phyloP scores from a whole-genome alignment of 2,113 vertebrate genomes.

The Phoenicopterus ruber region DNA sequence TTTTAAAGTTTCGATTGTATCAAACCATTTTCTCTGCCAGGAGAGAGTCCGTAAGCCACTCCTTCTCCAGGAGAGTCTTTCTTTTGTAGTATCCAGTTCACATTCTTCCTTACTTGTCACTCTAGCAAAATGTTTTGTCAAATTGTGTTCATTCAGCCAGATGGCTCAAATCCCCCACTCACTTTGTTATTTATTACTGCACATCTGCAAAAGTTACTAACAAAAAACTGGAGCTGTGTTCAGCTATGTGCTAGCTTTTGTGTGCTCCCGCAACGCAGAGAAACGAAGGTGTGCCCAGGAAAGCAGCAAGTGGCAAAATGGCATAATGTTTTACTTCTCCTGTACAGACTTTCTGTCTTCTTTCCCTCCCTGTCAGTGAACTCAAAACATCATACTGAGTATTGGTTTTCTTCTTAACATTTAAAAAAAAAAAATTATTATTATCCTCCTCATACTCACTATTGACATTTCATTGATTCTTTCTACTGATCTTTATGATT shows the following conservation, averaged over 20 bases:
- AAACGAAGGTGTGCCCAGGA: not conserved
- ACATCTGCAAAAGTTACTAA: not conserved
- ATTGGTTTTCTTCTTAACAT: rapidly evolving
- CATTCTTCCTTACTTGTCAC: not conserved
- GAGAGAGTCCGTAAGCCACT: not conserved
- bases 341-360: not conserved
- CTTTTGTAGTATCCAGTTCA: not conserved
- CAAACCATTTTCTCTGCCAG: not conserved
- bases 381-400: not conserved
- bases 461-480: not conserved
- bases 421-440: not conserved
- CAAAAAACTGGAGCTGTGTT: not conserved
- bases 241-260: not conserved
- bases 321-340: not conserved
- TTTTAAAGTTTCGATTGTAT: not conserved
- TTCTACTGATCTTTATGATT: not conserved
- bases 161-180: not conserved
- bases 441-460: not conserved
- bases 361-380: not conserved
- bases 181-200: not conserved
- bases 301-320: not conserved
- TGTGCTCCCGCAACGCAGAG: rapidly evolving
- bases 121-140: not conserved
- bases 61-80: not conserved
- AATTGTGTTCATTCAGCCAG: not conserved